phyloP scores from a whole-genome alignment of 2,888 invertebrate genomes.

The Zootermopsis nevadensis region DNA sequence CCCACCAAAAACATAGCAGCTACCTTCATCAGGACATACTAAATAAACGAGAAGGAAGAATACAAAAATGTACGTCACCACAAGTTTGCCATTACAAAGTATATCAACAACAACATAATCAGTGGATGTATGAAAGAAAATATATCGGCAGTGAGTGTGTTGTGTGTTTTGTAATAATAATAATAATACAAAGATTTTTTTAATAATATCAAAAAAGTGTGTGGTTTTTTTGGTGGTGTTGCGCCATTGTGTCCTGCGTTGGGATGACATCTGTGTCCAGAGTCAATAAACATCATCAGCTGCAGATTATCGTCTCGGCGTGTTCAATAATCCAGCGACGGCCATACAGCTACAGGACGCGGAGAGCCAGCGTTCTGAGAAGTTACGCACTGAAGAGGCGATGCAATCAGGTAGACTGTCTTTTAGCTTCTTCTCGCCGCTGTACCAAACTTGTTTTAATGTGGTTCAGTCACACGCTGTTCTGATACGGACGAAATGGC shows the following conservation, averaged over 20 bases:
- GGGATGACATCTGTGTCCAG: conserved; percentile 22
- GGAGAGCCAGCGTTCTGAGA: not conserved
- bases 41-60: not conserved
- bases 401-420: conserved; percentile 46
- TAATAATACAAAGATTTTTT: not conserved
- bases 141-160: not conserved
- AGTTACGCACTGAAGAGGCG: conserved; percentile 32
- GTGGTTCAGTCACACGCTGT: too few species aligned
- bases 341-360: not conserved
- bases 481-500: too few species aligned
- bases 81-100: not conserved
- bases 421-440: too few species aligned
- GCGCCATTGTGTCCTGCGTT: not conserved
- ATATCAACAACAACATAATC: conserved; percentile 1
- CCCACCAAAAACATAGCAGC: not conserved
- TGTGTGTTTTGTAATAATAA: conserved; percentile 2
- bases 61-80: not conserved
- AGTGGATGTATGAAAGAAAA: not conserved
- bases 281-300: not conserved
- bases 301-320: not conserved
- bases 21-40: not conserved
- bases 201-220: not conserved
- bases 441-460: too few species aligned
- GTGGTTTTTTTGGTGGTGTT: conserved; percentile 12
- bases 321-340: not conserved